Conservation (phyloP, 1,140 invertebrate species). For the Bathynomus jamesi region DNA sequence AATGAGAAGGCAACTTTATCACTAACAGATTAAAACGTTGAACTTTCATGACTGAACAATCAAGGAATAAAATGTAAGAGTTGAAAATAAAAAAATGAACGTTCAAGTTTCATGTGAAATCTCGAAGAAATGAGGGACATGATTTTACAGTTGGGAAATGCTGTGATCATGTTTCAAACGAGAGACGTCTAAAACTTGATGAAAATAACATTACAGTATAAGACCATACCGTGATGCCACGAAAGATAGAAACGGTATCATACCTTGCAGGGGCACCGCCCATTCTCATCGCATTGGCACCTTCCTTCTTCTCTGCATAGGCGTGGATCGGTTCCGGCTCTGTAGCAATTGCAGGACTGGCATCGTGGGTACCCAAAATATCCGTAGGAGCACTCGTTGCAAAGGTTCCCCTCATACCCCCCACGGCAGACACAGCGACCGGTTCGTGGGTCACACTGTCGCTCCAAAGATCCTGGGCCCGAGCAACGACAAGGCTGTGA, state of each 20-base stretch:
- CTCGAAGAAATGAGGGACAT: too few relatives aligned
- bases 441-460: conserved; percentile 61
- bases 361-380: conserved; percentile 87
- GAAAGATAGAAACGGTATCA: conserved; percentile 13
- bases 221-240: too few relatives aligned
- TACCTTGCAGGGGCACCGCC: conserved; percentile 80
- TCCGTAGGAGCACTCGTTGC: conserved; percentile 70
- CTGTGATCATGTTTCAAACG: too few relatives aligned
- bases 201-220: too few relatives aligned
- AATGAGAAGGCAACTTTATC: too few relatives aligned
- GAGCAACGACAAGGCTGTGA: conserved; percentile 14
- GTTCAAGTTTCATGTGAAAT: too few relatives aligned
- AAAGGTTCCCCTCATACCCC: conserved; percentile 43
- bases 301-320: conserved; percentile 41
- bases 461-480: conserved; percentile 39
- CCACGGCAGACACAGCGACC: conserved; percentile 58
- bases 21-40: too few relatives aligned
- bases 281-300: conserved; percentile 60
- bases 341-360: conserved; percentile 65
- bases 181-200: too few relatives aligned
- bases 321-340: conserved; percentile 54
- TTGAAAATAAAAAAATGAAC: too few relatives aligned
- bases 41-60: too few relatives aligned
- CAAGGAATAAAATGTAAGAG: too few relatives aligned
- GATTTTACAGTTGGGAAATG: too few relatives aligned